These are phyloP conservation scores for Rhinopithecus roxellana DNA, from an alignment of 2,113 vertebrate species.

Conservation along the genomic window DNA sequence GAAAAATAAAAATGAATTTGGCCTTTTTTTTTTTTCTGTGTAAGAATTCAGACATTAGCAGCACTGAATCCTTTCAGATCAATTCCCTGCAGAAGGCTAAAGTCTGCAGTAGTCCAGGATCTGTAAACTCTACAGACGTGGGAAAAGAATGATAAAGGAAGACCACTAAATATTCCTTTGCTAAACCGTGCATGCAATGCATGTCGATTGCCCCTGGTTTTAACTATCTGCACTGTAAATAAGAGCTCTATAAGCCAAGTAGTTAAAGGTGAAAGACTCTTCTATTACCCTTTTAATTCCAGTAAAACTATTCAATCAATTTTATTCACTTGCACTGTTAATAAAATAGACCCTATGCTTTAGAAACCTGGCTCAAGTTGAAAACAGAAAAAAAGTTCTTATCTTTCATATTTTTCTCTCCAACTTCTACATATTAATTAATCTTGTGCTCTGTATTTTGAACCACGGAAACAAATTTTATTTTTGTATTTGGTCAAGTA, in stretches of 20 bases:
- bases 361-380: not conserved
- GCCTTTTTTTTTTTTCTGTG: not conserved
- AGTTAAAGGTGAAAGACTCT: not conserved
- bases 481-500: not conserved
- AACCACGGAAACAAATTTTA: not conserved
- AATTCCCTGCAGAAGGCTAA: not conserved
- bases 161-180: not conserved
- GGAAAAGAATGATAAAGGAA: not conserved
- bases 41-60: not conserved
- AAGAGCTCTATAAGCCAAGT: not conserved
- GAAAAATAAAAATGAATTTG: constrained; percentile 45
- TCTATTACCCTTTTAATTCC: not conserved
- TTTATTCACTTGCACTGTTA: not conserved
- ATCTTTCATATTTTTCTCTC: not conserved
- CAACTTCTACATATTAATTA: not conserved
- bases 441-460: rapidly evolving
- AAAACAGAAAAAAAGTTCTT: not conserved
- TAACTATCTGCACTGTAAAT: not conserved
- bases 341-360: not conserved
- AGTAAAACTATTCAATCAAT: not conserved
- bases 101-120: not conserved
- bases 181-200: not conserved
- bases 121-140: not conserved
- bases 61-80: not conserved
- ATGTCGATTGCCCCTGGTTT: not conserved